These are phyloP conservation scores for Coecobrya sp. DNA, from an alignment of 2,888 invertebrate species.

Conservation along the genomic window DNA sequence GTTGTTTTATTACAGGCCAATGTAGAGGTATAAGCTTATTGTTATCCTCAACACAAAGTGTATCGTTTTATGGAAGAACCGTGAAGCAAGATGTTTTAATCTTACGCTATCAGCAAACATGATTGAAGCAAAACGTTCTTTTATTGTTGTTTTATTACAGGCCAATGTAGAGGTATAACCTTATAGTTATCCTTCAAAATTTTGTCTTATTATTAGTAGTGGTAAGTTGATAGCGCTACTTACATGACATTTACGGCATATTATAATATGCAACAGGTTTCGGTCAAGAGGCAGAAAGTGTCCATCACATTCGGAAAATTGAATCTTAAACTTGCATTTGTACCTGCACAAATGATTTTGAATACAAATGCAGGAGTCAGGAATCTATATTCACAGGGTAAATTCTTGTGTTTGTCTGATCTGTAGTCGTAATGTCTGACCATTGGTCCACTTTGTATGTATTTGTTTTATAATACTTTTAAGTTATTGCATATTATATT, in stretches of 20 bases:
- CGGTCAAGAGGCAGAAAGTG: neutral
- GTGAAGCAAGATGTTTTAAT: neutral
- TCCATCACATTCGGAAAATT: neutral
- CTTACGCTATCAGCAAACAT: neutral
- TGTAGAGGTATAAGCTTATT: neutral
- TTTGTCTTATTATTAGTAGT: conserved; percentile 59
- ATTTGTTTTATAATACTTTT: neutral
- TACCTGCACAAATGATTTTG: neutral
- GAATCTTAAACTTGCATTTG: too few relatives aligned
- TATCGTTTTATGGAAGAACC: too few relatives aligned
- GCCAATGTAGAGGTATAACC: neutral
- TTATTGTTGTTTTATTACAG: neutral
- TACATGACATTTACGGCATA: conserved; percentile 69
- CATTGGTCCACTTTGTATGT: neutral
- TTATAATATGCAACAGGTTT: conserved; percentile 58
- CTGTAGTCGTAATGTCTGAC: conserved; percentile 9
- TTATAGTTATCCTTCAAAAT: too few relatives aligned
- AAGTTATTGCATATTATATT: conserved; percentile 10
- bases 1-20: neutral
- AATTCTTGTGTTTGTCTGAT: conserved; percentile 12
- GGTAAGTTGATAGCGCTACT: conserved; percentile 55
- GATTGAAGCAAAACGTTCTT: neutral
- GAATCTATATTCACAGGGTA: neutral
- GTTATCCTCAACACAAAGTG: neutral
- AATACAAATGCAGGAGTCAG: neutral